These are phyloP conservation scores for Microctenopoma lineatum DNA, from an alignment of 2,797 vertebrate genomes.

Conservation along the genomic window DNA sequence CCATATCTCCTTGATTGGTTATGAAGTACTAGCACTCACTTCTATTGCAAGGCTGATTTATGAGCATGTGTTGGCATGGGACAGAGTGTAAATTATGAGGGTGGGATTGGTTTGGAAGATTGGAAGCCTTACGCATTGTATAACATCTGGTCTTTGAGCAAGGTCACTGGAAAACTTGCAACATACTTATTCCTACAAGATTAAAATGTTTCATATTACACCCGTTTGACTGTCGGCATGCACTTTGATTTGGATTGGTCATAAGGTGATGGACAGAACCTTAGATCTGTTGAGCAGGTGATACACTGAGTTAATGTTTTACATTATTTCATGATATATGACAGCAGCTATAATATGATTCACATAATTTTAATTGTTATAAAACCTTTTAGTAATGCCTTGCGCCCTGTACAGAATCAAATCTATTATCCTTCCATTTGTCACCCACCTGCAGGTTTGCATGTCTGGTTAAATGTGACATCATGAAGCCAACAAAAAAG, in stretches of 20 bases:
- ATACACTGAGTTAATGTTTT: background rate
- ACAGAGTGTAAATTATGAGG: constrained; percentile 31
- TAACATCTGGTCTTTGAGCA: constrained; percentile 12
- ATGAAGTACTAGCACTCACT: constrained; percentile 23
- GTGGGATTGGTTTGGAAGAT: constrained; percentile 4
- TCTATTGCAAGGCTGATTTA: constrained; percentile 40
- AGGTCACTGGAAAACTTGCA: constrained; percentile 16
- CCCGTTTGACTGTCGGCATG: background rate
- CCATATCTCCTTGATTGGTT: constrained; percentile 45
- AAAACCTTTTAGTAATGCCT: background rate
- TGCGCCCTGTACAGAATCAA: background rate
- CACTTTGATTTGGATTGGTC: background rate
- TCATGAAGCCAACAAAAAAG: background rate
- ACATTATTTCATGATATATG: too few relatives aligned
- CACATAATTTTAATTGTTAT: background rate
- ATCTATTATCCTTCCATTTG: background rate
- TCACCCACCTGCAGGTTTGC: background rate
- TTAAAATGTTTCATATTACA: background rate
- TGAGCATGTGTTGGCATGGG: constrained; percentile 11
- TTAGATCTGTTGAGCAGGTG: background rate
- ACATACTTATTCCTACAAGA: background rate
- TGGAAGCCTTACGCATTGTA: constrained; percentile 5
- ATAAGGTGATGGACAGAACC: background rate
- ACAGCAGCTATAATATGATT: background rate
- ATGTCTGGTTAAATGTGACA: background rate